phyloP scores from a whole-genome alignment of 2,113 vertebrate genomes.

The Cervus canadensis region DNA sequence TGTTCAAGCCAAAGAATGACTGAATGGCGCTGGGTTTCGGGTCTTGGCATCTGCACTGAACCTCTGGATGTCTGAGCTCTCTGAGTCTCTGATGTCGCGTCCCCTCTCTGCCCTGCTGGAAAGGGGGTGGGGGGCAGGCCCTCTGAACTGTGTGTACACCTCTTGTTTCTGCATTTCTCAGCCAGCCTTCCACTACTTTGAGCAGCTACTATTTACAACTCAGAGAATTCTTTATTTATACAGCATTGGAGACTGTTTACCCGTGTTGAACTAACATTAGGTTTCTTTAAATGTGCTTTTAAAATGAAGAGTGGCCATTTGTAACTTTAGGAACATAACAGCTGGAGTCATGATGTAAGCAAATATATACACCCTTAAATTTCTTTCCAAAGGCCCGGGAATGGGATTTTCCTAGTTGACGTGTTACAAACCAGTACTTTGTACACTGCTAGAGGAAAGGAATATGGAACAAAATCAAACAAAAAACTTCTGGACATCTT shows the following conservation, averaged over 20 bases:
- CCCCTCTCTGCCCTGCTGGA: background rate
- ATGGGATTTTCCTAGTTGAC: slow-evolving; percentile 38
- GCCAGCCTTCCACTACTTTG: slow-evolving; percentile 7
- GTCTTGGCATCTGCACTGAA: background rate
- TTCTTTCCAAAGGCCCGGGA: slow-evolving; percentile 34
- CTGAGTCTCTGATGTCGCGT: background rate
- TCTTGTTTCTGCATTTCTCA: background rate
- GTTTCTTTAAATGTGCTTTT: slow-evolving; percentile 50
- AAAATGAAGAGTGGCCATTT: slow-evolving; percentile 49
- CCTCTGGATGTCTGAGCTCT: background rate
- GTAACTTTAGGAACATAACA: slow-evolving; percentile 54
- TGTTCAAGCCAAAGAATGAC: background rate
- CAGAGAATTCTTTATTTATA: slow-evolving; percentile 55
- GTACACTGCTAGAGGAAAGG: background rate
- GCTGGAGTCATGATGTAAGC: slow-evolving; percentile 68
- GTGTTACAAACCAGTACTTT: slow-evolving; percentile 8
- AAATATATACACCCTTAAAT: slow-evolving; percentile 21
- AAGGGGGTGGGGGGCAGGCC: background rate
- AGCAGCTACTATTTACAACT: slow-evolving; percentile 55
- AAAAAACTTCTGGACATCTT: background rate
- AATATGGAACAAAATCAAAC: background rate
- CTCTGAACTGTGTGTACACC: background rate
- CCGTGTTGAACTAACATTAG: slow-evolving; percentile 48
- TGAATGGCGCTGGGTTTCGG: background rate
- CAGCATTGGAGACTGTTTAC: slow-evolving; percentile 46